Evolutionary conservation across 2,797 vertebrate genomes (phyloP).

Genomic region (Scarus forsteni): DNA sequence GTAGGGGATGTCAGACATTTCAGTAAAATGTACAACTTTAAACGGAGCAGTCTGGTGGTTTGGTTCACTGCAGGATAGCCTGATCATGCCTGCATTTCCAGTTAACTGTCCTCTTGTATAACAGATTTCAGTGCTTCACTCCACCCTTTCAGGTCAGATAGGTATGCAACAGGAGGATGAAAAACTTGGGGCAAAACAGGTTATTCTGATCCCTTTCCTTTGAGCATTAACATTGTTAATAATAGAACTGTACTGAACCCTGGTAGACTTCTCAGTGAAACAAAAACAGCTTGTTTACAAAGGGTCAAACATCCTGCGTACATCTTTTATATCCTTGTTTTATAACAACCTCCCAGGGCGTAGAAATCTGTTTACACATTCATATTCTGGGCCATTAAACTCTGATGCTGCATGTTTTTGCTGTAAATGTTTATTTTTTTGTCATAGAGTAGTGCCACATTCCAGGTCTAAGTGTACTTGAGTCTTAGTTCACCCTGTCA

Average conservation of each 20-base stretch:
- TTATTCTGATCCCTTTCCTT: too few species aligned
- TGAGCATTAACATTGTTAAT: too few species aligned
- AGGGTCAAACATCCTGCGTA: not conserved
- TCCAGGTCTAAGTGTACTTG: not conserved
- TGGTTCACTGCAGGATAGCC: too few species aligned
- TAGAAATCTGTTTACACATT: not conserved
- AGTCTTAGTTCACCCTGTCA: not conserved
- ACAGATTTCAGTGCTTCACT: too few species aligned
- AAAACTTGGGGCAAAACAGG: too few species aligned
- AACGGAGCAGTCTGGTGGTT: too few species aligned
- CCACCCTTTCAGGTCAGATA: too few species aligned
- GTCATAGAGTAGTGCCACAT: not conserved
- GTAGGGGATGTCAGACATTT: not conserved
- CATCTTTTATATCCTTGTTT: not conserved
- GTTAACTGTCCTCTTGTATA: too few species aligned
- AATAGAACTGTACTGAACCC: too few species aligned
- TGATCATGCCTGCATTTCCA: too few species aligned
- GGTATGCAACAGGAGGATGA: too few species aligned
- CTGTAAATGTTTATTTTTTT: conserved; percentile 3
- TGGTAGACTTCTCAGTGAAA: not conserved
- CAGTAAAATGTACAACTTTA: not conserved
- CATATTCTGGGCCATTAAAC: not conserved
- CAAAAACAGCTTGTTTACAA: not conserved
- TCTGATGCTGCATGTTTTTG: not conserved
- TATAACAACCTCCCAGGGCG: conserved; percentile 6